Evolutionary conservation across 1,140 invertebrate genomes (phyloP).

Genomic region (Heterodera carotae): DNA sequence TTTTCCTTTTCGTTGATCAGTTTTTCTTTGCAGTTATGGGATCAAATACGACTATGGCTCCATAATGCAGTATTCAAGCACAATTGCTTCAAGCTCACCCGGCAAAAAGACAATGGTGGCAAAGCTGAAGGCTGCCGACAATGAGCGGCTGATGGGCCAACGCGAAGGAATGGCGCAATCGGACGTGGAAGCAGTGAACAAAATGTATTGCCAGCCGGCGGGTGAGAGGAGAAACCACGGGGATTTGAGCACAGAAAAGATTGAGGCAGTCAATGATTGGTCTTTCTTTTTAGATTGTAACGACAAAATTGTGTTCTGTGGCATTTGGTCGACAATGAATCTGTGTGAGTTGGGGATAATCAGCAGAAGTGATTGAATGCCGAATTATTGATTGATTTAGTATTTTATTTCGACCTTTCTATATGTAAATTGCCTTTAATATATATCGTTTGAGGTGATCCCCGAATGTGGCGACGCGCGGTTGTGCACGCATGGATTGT

Average conservation of each 20-base stretch:
- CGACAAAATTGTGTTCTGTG: conserved; percentile 60
- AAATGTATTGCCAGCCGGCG: conserved; percentile 57
- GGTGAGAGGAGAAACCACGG: background rate
- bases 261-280: no score
- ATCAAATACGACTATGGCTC: conserved; percentile 54
- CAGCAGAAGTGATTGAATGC: no score
- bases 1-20: background rate
- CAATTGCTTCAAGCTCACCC: conserved; percentile 35
- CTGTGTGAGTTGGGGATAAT: conserved; percentile 35
- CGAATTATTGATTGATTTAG: no score
- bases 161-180: conserved; percentile 39
- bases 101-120: conserved; percentile 56
- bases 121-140: conserved; percentile 47
- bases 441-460: background rate
- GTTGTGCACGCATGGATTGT: conserved; percentile 22
- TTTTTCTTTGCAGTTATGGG: conserved; percentile 45
- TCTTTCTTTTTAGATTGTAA: conserved; percentile 37
- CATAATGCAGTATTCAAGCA: conserved; percentile 56
- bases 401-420: no score
- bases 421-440: background rate
- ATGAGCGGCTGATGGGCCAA: conserved; percentile 55
- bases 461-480: background rate
- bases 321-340: conserved; percentile 51
- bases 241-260: no score
- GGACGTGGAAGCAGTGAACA: conserved; percentile 55